Percentiles rank a stretch among this genome's conserved stretches.
These are phyloP conservation scores for Bembecia ichneumoniformis DNA, from an alignment of 2,888 invertebrate genomes.

Conservation along the genomic window DNA sequence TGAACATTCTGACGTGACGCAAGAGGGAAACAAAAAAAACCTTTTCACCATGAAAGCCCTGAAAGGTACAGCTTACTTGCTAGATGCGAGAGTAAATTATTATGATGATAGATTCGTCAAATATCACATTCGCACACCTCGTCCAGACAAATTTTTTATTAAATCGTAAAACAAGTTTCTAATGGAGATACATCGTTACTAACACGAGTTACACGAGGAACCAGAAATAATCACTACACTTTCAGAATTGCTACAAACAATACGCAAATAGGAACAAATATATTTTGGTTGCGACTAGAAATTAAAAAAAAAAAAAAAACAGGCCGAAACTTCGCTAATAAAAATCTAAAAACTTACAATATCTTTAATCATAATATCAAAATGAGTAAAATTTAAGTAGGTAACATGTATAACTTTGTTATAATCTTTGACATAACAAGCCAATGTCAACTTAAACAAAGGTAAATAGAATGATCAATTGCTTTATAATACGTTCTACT, in stretches of 20 bases:
- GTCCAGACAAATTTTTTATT: constrained; percentile 32
- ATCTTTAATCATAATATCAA: constrained; percentile 4
- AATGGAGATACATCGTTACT: constrained; percentile 32
- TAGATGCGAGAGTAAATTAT: constrained; percentile 38
- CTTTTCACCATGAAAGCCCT: constrained; percentile 22
- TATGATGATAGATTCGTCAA: constrained; percentile 30
- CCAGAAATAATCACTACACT: constrained; percentile 26
- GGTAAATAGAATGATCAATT: constrained; percentile 58
- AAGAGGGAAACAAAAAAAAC: constrained; percentile 9
- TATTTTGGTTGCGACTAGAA: constrained; percentile 68
- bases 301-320: constrained; percentile 34
- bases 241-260: constrained; percentile 31
- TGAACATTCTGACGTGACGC: constrained; percentile 44
- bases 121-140: constrained; percentile 55
- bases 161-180: constrained; percentile 35
- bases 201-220: constrained; percentile 40
- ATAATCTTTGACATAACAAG: constrained; percentile 58
- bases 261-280: constrained; percentile 51
- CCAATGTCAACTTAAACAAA: constrained; percentile 62
- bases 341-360: constrained; percentile 21
- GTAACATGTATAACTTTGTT: constrained; percentile 49
- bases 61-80: constrained; percentile 36
- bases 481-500: constrained; percentile 57
- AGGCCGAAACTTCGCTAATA: constrained; percentile 36
- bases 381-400: constrained; percentile 26